Conservation (phyloP, 1,140 invertebrate species). For the Leptopilina clavipes region DNA sequence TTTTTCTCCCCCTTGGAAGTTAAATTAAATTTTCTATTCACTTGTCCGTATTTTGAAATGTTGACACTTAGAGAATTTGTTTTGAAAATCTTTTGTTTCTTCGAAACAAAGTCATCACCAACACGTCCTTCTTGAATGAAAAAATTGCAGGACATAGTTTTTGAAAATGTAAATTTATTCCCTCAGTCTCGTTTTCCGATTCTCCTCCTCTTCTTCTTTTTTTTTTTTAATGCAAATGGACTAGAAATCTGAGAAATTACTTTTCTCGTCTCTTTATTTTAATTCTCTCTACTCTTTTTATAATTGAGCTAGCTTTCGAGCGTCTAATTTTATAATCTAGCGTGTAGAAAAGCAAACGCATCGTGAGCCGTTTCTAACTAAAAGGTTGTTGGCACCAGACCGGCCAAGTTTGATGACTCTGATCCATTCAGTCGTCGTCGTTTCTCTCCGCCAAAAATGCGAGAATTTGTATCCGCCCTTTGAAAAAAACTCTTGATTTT, state of each 20-base stretch:
- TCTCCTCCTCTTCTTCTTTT: not conserved
- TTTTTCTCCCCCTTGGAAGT: not conserved
- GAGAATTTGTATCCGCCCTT: not conserved
- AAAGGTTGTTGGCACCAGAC: constrained; percentile 66
- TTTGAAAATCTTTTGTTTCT: not conserved
- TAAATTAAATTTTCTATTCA: not conserved
- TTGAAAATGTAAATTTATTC: constrained; percentile 13
- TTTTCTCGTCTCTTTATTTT: constrained; percentile 34
- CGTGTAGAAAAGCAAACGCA: constrained; percentile 65
- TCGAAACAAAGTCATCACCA: not conserved
- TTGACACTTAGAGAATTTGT: not conserved
- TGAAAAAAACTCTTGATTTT: constrained; percentile 13
- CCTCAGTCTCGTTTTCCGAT: constrained; percentile 8
- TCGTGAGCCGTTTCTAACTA: constrained; percentile 55
- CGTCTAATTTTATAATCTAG: constrained; percentile 69
- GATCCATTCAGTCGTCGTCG: constrained; percentile 49
- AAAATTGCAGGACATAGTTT: constrained; percentile 23
- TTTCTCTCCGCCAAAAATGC: constrained; percentile 33
- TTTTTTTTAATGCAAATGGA: not conserved
- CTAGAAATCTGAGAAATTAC: not conserved
- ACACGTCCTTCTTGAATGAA: constrained; percentile 6
- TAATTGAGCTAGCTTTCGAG: constrained; percentile 55
- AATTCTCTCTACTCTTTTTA: constrained; percentile 51
- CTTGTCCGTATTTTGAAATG: no score
- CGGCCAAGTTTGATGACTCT: constrained; percentile 60